Base-by-base conservation (phyloP, 2,113 vertebrate species). In the Regulus satrapa region DNA sequence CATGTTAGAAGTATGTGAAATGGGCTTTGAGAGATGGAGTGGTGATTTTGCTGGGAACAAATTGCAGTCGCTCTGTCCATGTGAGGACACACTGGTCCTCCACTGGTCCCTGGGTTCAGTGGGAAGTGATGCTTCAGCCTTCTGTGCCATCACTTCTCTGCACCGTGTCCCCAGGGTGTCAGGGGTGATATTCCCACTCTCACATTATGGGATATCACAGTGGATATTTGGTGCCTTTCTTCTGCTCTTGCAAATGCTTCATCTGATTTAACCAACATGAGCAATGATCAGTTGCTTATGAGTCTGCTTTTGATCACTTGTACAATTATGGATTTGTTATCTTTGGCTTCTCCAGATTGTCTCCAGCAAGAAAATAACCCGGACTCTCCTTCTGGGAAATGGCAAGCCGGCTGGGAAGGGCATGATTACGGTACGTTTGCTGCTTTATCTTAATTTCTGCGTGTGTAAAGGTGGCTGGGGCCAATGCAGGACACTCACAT, bases 331-430 rank as follows among this genome's bases (percentile, higher is more conserved):
- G 31, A 36, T 91, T 73, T 80, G 8, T 92, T 74, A 66, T 79
- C 29, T 91, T 77, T 95, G 77, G 12, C 63, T 69, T 63, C 41
- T 46, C 62, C 87, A 99, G 99, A 99, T 99, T 12, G 99, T 99
- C 94, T 99, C 99, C 96, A 99, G 99, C 98, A 99, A 99, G 98
- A 99, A 99, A 97, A 98, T 99, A 75, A 98, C 99, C 46, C 96
- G 98, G 92, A 98, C 98, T 19, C 97, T 99, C 74, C 97, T 98
- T 40, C 87, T 99, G 94, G 98, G 99, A 93, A 99, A 99, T 49
- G 99, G 99, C 92, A 99, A 99, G 79, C 99, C 99, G 2, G 99
- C 99, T 3, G 99, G 99, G 63, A 99, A 99, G 94, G 99, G 99
- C 92, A 97, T 98, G 94, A 98, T 99, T 75, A 99, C 97, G 97